Evolutionary conservation across 2,113 vertebrate genomes (phyloP).

Genomic region (Cavia aperea): DNA sequence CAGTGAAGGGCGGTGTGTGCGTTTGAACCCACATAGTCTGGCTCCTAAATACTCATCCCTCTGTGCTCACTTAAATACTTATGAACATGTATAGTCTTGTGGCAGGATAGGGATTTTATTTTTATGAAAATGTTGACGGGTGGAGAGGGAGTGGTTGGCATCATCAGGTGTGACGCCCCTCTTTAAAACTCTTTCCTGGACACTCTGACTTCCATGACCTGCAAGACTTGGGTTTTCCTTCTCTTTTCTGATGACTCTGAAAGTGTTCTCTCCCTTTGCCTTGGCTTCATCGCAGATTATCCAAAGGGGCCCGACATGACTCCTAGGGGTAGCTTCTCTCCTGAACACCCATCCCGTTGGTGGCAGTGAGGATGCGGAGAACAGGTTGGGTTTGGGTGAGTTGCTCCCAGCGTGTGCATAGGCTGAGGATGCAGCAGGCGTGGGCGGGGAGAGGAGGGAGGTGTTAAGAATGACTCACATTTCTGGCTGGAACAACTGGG

Average conservation of each 20-base stretch:
- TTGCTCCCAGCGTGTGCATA: not conserved
- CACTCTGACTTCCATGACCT: not conserved
- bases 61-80: not conserved
- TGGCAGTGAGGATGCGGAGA: not conserved
- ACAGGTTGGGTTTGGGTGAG: not conserved
- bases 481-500: slow-evolving; percentile 33
- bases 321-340: not conserved
- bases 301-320: not conserved
- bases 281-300: not conserved
- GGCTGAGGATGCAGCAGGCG: not conserved
- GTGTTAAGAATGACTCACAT: slow-evolving; percentile 44
- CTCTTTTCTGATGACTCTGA: not conserved
- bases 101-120: not conserved
- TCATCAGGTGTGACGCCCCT: no score
- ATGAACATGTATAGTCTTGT: not conserved
- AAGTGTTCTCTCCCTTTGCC: not conserved
- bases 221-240: not conserved
- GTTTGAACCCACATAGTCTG: not conserved
- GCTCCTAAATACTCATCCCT: not conserved
- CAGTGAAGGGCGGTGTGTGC: not conserved
- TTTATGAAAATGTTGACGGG: not conserved
- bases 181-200: not conserved
- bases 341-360: not conserved
- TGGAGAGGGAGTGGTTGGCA: no score
- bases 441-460: slow-evolving; percentile 29